Evolutionary conservation across 2,797 vertebrate genomes (phyloP), one percentile per base, ranked within the genome.

Genomic region (Anguilla pacifica): DNA sequence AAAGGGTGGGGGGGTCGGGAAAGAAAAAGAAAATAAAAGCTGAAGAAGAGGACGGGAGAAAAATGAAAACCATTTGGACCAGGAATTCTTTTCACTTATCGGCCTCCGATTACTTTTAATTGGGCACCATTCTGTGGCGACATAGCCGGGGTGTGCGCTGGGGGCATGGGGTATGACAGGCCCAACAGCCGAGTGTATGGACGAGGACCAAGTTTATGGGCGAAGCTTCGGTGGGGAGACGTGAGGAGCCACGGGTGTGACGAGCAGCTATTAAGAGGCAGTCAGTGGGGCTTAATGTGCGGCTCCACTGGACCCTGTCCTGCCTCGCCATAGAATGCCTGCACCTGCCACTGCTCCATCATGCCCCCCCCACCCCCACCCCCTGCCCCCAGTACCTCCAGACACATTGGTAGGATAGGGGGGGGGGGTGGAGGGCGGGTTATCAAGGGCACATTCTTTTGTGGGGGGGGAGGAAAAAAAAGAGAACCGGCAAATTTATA

Each of bases 81-180:
- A 70, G 92, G 93, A 96, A 74, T 94, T 93, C 93, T 94, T 95
- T 96, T 96, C 95, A 95, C 93, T 95, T 95, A 94, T 93, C 93
- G 83, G 85, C 93, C 93, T 94, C 95, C 94, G 94, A 95, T 96
- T 94, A 94, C 87, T 91, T 95, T 95, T 96, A 96, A 96, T 95
- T 96, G 94, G 92, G 91, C 90, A 92, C 93, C 93, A 95, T 96
- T 96, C 95, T 94, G 93, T 94, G 91, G 90, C 91, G 90, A 89
- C 88, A 92, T 89, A 87, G 88, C 88, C 79, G 55, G 87, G 88
- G 87, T 88, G 72, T 64, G 89, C 88, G 85, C 88, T 28, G 85
- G 67, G 84, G 79, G 25, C 86, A 81, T 87, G 85, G 83, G 85
- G 87, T 15, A 89, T 96, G 94, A 95, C 94, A 95, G 94, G 94